These are phyloP conservation scores for Callimorpha dominula DNA, from an alignment of 2,888 invertebrate genomes.

Conservation along the genomic window DNA sequence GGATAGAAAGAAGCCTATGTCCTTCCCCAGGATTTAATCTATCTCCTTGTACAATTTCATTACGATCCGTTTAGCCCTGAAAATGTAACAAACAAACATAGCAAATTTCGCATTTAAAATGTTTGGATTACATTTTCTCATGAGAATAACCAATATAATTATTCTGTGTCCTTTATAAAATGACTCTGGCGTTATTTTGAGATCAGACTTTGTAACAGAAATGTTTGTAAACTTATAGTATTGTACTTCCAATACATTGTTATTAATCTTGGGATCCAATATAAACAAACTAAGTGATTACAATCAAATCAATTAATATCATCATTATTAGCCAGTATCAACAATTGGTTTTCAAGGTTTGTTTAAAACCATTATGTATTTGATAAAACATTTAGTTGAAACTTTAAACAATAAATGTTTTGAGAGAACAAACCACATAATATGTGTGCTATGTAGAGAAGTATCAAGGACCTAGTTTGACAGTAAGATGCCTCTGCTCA, in stretches of 20 bases:
- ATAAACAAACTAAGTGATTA: slow-evolving; percentile 6
- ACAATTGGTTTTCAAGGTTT: background rate
- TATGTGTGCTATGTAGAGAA: too few species aligned
- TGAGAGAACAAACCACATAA: background rate
- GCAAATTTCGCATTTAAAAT: too few species aligned
- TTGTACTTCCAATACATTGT: background rate
- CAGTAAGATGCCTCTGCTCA: too few species aligned
- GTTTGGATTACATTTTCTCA: background rate
- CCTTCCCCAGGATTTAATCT: too few species aligned
- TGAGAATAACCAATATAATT: background rate
- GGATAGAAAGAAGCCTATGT: too few species aligned
- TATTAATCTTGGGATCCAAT: background rate
- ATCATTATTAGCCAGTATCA: background rate
- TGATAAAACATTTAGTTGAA: background rate
- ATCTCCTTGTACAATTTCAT: too few species aligned
- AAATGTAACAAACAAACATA: too few species aligned
- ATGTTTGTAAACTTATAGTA: slow-evolving; percentile 4
- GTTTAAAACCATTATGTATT: background rate
- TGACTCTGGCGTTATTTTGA: background rate
- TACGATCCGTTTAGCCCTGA: too few species aligned
- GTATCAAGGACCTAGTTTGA: too few species aligned
- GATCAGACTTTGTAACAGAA: background rate
- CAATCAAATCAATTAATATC: background rate
- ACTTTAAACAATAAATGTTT: background rate
- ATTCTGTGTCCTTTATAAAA: background rate